Evolutionary conservation across 2,888 invertebrate species (phyloP).

Genomic region (Chrysodeixis includens): DNA sequence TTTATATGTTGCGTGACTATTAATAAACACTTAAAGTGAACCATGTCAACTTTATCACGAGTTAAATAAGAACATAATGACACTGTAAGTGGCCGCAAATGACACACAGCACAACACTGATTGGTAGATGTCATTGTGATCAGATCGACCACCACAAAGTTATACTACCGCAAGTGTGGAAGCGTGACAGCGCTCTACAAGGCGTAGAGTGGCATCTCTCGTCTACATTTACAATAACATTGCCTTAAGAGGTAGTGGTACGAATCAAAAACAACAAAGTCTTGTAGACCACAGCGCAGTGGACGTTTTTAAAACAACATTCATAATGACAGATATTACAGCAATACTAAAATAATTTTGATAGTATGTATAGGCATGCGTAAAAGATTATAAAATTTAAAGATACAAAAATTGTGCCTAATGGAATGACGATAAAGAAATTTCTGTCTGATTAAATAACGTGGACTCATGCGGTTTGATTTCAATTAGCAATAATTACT

Average conservation of each 20-base stretch:
- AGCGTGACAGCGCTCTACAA: no score
- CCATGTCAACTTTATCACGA: neutral
- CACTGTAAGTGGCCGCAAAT: neutral
- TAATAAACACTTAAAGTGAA: neutral
- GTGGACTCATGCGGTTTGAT: neutral
- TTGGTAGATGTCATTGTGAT: conserved; percentile 5
- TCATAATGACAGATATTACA: neutral
- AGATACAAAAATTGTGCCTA: neutral
- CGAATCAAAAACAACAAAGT: conserved; percentile 1
- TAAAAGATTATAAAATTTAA: neutral
- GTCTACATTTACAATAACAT: no score
- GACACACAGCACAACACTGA: neutral
- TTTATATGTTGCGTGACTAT: neutral
- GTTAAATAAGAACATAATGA: neutral
- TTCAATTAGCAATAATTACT: neutral
- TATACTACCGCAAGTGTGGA: no score
- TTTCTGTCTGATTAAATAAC: neutral
- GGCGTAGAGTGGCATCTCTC: no score
- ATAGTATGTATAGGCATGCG: neutral
- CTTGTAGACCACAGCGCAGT: conserved; percentile 1
- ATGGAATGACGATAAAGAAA: conserved; percentile 3
- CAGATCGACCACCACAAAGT: no score
- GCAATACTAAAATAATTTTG: neutral
- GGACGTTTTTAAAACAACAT: neutral
- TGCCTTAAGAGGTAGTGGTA: no score